phyloP scores from a whole-genome alignment of 2,888 invertebrate species.

The Drosophila fungiperda region DNA sequence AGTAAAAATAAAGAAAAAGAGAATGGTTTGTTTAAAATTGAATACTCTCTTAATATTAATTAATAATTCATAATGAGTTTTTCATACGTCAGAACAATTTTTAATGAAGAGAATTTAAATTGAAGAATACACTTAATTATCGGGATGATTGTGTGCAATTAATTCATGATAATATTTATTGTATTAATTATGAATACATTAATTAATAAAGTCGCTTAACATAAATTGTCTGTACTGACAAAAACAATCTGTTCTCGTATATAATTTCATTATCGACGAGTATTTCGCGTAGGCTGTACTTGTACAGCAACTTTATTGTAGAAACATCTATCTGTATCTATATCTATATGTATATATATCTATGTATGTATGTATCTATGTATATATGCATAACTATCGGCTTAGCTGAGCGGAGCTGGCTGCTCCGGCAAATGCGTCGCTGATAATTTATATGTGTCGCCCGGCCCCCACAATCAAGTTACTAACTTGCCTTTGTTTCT shows the following conservation, averaged over 20 bases:
- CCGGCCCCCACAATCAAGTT: constrained; percentile 79
- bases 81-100: not conserved
- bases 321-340: constrained; percentile 13
- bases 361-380: constrained; percentile 20
- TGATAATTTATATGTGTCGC: constrained; percentile 79
- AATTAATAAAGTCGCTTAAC: not conserved
- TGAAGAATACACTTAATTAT: not conserved
- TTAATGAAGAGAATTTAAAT: not conserved
- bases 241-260: not conserved
- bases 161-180: not conserved
- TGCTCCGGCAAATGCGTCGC: constrained; percentile 47
- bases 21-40: not conserved
- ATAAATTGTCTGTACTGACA: not conserved
- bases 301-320: constrained; percentile 19
- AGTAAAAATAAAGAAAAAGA: constrained; percentile 5
- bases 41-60: constrained; percentile 9
- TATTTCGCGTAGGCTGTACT: constrained; percentile 47
- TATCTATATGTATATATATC: constrained; percentile 1
- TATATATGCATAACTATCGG: constrained; percentile 44
- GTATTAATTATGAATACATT: not conserved
- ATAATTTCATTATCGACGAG: constrained; percentile 56
- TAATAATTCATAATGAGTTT: not conserved
- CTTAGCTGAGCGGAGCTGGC: constrained; percentile 17
- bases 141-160: not conserved
- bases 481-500: constrained; percentile 70